A percentile compares a stretch with the other conserved stretches of the same genome.
phyloP scores from a whole-genome alignment of 2,888 invertebrate species.

The Panopea generosa region DNA sequence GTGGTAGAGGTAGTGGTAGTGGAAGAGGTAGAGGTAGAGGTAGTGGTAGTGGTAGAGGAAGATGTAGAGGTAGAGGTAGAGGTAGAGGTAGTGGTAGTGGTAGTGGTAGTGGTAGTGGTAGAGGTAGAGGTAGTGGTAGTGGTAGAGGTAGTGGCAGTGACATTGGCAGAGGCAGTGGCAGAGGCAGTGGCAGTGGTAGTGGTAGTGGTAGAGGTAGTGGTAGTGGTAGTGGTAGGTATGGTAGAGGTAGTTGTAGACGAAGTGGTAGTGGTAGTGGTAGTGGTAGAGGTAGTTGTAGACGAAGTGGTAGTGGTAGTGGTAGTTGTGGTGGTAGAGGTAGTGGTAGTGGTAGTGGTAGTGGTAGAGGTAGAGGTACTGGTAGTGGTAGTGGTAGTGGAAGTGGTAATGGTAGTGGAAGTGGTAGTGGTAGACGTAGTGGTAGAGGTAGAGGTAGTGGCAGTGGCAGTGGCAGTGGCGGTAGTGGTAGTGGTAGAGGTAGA shows the following conservation, averaged over 20 bases:
- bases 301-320: too few species aligned
- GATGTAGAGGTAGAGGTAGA: not conserved
- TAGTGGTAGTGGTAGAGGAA: slow-evolving; percentile 3
- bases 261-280: too few species aligned
- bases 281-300: too few species aligned
- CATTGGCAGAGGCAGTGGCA: not conserved
- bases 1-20: not conserved
- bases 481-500: slow-evolving; percentile 8
- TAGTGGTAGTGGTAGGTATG: slow-evolving; percentile 7
- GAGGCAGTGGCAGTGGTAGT: slow-evolving; percentile 6
- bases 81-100: too few species aligned
- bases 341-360: slow-evolving; percentile 7
- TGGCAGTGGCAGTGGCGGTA: slow-evolving; percentile 4
- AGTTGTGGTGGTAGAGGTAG: not conserved
- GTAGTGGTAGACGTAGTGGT: slow-evolving; percentile 7
- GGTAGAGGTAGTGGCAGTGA: slow-evolving; percentile 6
- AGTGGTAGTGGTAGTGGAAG: slow-evolving; percentile 5
- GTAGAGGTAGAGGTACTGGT: not conserved
- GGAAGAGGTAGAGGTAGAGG: slow-evolving; percentile 5
- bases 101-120: too few species aligned
- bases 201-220: slow-evolving; percentile 12
- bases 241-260: too few species aligned
- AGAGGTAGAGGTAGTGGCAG: slow-evolving; percentile 2
- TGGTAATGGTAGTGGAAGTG: slow-evolving; percentile 7
- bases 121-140: slow-evolving; percentile 1